These are phyloP conservation scores for Ivindomyrus marchei DNA, from an alignment of 2,113 vertebrate species.

Conservation along the genomic window DNA sequence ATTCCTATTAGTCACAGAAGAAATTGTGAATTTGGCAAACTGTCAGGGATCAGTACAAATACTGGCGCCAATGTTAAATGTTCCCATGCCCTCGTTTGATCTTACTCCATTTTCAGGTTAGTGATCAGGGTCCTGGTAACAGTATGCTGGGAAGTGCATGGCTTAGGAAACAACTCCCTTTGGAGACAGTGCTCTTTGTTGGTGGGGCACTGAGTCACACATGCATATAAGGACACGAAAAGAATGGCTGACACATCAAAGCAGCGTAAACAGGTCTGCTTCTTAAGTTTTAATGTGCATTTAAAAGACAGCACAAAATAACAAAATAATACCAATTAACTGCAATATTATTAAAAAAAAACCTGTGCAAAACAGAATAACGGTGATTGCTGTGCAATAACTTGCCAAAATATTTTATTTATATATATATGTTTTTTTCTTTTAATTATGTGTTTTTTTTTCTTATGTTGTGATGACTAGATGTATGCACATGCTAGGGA, in stretches of 20 bases:
- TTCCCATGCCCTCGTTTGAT: background rate
- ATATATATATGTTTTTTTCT: no score
- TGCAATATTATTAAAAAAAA: no score
- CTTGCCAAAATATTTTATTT: no score
- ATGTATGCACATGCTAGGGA: no score
- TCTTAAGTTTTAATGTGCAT: background rate
- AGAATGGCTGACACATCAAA: background rate
- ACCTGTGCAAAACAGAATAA: no score
- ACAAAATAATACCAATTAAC: no score
- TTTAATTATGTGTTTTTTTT: no score
- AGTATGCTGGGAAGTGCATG: background rate
- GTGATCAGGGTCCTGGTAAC: background rate
- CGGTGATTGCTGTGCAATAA: no score
- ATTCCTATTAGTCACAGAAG: background rate
- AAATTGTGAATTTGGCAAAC: background rate
- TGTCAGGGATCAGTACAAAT: background rate
- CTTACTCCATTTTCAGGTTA: background rate
- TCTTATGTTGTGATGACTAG: no score
- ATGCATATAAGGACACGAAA: background rate
- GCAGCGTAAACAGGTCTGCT: background rate
- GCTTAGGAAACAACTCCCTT: background rate
- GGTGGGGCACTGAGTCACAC: background rate
- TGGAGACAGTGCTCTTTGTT: background rate
- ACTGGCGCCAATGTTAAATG: background rate
- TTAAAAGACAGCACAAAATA: background rate